phyloP scores from a whole-genome alignment of 1,140 invertebrate species.

The Melipona quadrifasciata region DNA sequence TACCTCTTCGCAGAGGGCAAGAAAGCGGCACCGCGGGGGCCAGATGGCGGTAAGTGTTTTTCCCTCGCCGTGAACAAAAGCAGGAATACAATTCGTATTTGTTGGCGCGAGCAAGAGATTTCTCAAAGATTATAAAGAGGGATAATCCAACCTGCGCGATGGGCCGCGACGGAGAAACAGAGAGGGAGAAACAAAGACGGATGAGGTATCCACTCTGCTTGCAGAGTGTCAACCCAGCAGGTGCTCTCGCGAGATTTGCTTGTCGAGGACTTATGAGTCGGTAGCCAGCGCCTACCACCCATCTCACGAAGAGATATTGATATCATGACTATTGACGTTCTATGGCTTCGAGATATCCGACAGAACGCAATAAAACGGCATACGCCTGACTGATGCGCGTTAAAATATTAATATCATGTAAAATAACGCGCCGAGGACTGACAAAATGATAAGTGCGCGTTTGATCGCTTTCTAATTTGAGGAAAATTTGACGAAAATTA shows the following conservation, averaged over 20 bases:
- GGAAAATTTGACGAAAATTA: no score
- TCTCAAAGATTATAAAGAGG: constrained; percentile 31
- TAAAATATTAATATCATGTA: constrained; percentile 7
- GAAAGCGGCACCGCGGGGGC: neutral
- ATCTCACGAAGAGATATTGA: constrained; percentile 13
- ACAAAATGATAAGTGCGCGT: no score
- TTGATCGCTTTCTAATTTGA: no score
- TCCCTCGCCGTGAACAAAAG: constrained; percentile 7
- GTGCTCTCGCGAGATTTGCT: constrained; percentile 56
- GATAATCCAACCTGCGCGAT: neutral
- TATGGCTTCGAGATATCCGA: constrained; percentile 1
- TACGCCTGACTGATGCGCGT: neutral
- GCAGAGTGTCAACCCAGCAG: constrained; percentile 47
- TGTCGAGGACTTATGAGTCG: constrained; percentile 45
- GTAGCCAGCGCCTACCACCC: constrained; percentile 3
- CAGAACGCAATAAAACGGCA: neutral
- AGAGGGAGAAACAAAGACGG: neutral
- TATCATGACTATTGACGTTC: constrained; percentile 31
- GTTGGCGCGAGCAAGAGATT: neutral
- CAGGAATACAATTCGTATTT: neutral
- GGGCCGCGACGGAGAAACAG: neutral
- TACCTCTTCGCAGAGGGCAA: neutral
- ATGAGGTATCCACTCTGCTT: neutral
- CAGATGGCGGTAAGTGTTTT: constrained; percentile 33
- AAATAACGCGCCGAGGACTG: no score